Percentiles rank a stretch among this genome's conserved stretches.
Evolutionary conservation across 2,797 vertebrate genomes (phyloP).

Genomic region (Sebastes vulpes): DNA sequence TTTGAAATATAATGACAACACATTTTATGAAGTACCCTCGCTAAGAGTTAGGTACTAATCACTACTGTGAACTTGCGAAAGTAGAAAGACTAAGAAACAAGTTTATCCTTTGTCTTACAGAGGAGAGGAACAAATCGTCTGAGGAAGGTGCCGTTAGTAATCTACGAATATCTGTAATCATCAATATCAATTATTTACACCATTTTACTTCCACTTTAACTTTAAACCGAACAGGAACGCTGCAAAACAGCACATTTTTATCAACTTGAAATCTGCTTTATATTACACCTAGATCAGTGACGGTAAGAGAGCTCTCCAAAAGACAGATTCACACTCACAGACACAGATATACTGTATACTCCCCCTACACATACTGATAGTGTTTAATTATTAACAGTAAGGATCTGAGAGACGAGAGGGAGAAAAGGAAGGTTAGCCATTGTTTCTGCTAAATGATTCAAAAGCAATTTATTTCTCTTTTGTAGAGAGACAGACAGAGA

Average conservation of each 20-base stretch:
- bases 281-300: slow-evolving; percentile 7
- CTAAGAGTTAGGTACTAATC: background rate
- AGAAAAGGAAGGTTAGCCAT: slow-evolving; percentile 47
- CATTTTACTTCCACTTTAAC: background rate
- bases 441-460: slow-evolving; percentile 72
- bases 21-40: background rate
- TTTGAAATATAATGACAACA: background rate
- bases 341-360: slow-evolving; percentile 9
- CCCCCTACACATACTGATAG: slow-evolving; percentile 21
- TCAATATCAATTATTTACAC: slow-evolving; percentile 1
- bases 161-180: background rate
- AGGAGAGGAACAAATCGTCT: background rate
- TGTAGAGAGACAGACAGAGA: slow-evolving; percentile 17
- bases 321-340: slow-evolving; percentile 15
- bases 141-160: background rate
- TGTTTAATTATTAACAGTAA: slow-evolving; percentile 64
- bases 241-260: background rate
- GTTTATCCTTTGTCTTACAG: background rate
- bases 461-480: slow-evolving; percentile 63
- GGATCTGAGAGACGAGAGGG: slow-evolving; percentile 27
- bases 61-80: background rate
- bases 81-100: background rate
- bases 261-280: slow-evolving; percentile 1
- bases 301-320: background rate
- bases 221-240: background rate